These are phyloP conservation scores for Potamarius usumacintae DNA, from an alignment of 2,113 vertebrate genomes.

Conservation along the genomic window DNA sequence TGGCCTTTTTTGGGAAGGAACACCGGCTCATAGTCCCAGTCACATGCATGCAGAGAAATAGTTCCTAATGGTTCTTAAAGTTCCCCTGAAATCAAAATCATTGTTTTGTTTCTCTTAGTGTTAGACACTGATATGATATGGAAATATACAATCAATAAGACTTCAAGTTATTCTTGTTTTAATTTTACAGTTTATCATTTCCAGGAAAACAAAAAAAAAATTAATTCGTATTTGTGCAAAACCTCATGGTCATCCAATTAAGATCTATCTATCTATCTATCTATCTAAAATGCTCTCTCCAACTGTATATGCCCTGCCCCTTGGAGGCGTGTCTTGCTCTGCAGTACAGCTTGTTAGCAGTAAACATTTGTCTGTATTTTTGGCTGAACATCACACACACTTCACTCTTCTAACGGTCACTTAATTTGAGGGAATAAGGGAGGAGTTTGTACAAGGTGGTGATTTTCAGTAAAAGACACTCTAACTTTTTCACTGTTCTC, in stretches of 20 bases:
- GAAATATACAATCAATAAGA: neutral
- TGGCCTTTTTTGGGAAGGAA: neutral
- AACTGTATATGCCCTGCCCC: neutral
- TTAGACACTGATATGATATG: neutral
- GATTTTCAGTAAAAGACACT: neutral
- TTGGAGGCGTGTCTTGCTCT: neutral
- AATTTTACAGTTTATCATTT: no score
- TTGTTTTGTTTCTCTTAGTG: neutral
- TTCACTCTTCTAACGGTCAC: neutral
- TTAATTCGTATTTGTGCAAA: neutral
- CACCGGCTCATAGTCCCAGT: neutral
- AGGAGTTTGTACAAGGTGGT: neutral
- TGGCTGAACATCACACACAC: neutral
- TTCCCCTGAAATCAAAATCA: neutral
- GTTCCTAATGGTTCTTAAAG: neutral
- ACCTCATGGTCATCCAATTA: no score
- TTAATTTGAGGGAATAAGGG: neutral
- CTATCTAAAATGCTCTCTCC: no score
- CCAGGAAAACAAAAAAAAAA: no score
- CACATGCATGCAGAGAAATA: neutral
- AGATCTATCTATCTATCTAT: no score
- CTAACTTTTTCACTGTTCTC: neutral
- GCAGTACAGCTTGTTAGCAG: neutral
- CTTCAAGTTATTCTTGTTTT: neutral
- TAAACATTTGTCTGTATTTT: neutral